Evolutionary conservation across 2,113 vertebrate genomes (phyloP), one percentile per base, ranked within the genome.

Genomic region (Boleophthalmus pectinirostris): DNA sequence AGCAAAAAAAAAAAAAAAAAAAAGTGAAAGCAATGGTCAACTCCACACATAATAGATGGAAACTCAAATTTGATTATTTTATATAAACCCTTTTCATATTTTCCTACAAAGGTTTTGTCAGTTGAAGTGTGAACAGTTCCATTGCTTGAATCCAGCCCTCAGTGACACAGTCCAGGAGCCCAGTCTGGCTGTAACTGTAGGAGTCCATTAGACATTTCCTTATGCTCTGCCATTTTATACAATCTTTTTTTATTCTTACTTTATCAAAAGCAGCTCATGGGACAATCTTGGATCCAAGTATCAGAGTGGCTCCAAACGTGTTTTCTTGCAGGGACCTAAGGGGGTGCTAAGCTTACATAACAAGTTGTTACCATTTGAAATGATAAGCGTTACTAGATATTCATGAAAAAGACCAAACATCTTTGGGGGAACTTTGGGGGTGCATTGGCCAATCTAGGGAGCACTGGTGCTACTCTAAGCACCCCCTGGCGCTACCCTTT

Each of bases 21-120:
- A 58, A 79, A 18, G 25, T 16, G 12, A 43, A 64, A 79, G 53
- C 66, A 73, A 8, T 10, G 46, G 49, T 10, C 21, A 38, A 10
- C 38, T 43, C 10, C 64, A 25, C 13, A 35, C 21, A 51, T 54
- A 23, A 58, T 21, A 5, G 43, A 63, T 65, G 56, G 33, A 38
- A 35, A 12, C 13, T 45, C 18, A 57, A 29, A 45, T 79, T 77
- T 70, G 23, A 47, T 33, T 71, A 24, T 54, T 47, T 33, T 11
- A 47, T 47, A 23, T 66, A 4, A 29, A 49, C 14, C 35, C 65
- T 25, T 45, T 67, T 77, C 74, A 69, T 29, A 54, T 14, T 80
- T 75, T 78, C 60, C 66, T 57, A 51, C 35, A 29, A 11, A 20
- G 14, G 20, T 33, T 67, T 70, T 29, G 33, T 10, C 47, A 7